These are phyloP conservation scores for Linepithema humile DNA, from an alignment of 1,140 invertebrate species.

Conservation along the genomic window DNA sequence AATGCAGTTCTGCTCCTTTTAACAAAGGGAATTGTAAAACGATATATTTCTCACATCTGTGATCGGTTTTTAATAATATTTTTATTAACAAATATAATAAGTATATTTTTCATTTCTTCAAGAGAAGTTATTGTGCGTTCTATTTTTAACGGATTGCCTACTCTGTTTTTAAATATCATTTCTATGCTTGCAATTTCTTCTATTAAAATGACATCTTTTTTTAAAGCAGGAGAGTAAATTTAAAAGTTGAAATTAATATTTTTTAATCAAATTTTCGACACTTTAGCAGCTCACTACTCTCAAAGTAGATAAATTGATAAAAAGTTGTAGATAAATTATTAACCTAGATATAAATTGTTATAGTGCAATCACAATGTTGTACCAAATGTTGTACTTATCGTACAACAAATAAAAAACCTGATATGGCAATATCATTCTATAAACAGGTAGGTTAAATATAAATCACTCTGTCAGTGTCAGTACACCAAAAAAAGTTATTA, in stretches of 20 bases:
- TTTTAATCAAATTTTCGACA: no score
- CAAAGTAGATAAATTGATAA: no score
- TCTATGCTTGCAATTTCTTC: no score
- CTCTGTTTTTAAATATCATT: no score
- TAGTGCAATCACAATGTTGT: no score
- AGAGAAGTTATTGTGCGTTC: background rate
- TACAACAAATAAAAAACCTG: constrained; percentile 47
- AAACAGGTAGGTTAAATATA: constrained; percentile 18
- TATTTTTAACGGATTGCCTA: background rate
- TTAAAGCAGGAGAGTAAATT: no score
- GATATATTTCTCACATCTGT: background rate
- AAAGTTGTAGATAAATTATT: no score
- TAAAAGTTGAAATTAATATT: no score
- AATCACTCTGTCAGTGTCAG: background rate
- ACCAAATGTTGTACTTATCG: constrained; percentile 36
- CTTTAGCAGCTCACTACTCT: no score
- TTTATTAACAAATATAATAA: background rate
- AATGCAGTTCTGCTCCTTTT: background rate
- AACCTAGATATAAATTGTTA: no score
- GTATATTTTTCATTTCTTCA: background rate
- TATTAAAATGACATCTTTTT: no score
- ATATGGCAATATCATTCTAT: constrained; percentile 55
- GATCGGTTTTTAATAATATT: background rate
- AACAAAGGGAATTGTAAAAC: background rate
- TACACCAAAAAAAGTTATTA: background rate